Evolutionary conservation across 2,113 vertebrate genomes (phyloP), one percentile per base, ranked within the genome.

Genomic region (Siniperca knerii): DNA sequence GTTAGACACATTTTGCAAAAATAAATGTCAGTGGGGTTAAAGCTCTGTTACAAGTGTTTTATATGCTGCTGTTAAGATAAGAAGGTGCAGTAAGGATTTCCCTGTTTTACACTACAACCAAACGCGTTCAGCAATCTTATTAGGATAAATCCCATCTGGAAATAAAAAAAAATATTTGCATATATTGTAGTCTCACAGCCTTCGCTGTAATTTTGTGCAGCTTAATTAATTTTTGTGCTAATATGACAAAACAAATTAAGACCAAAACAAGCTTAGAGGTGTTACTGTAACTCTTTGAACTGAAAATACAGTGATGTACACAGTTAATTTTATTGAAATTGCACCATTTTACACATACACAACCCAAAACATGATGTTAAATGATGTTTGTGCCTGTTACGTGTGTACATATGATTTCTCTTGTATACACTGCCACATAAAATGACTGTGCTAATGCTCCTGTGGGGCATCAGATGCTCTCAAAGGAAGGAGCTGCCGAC

Each of bases 51-150:
- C 23, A 60, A 83, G 66, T 62, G 58, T 88, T 87, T 91, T 78
- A 82, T 80, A 78, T 81, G 77, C 75, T 13, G 67, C 87, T 79
- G 75, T 92, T 85, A 84, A 94, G 92, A 95, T 95, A 77, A 95
- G 94, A 95, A 82, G 55, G 91, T 23, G 13, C 29, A 29, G 57
- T 82, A 90, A 79, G 75, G 79, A 87, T 94, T 91, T 69, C 42
- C 72, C 40, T 73, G 87, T 81, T 92, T 94, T 90, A 90, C 69
- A 86, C 89, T 84, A 94, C 86, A 89, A 91, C 84, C 86, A 66
- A 92, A 74, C 44, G 7, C 37, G 70, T 89, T 91, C 89, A 89
- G 84, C 89, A 83, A 44, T 78, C 72, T 90, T 87, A 91, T 83
- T 75, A 77, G 76, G 72, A 70, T 23, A 52, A 57, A 57, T 64